These are phyloP conservation scores for Stenichneumon culpator DNA, from an alignment of 2,888 invertebrate genomes.

Conservation along the genomic window DNA sequence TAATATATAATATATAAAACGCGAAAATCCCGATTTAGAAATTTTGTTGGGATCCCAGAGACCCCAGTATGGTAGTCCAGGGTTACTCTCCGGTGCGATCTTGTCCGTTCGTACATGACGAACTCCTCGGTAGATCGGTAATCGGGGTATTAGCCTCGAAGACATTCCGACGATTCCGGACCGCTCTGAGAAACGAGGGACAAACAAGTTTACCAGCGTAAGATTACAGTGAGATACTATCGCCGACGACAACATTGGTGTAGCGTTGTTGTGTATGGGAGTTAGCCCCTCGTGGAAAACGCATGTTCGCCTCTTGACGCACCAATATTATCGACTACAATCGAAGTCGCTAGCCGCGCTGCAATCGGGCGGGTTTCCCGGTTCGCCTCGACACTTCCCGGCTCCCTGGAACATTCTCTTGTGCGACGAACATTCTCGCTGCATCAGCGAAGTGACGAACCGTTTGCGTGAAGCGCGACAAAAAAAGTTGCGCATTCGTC, in stretches of 20 bases:
- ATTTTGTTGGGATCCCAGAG: no score
- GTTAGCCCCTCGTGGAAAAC: neutral
- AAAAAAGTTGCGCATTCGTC: neutral
- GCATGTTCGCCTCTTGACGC: neutral
- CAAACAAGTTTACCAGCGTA: conserved; percentile 9
- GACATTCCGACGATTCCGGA: conserved; percentile 44
- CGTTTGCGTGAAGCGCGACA: neutral
- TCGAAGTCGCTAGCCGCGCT: neutral
- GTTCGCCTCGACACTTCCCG: neutral
- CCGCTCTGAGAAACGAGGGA: conserved; percentile 23
- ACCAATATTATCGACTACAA: conserved; percentile 45
- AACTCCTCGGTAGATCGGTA: neutral
- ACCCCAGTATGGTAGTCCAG: no score
- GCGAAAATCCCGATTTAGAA: no score
- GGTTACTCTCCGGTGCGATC: no score
- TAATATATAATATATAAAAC: no score
- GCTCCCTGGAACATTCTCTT: no score
- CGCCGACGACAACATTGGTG: neutral
- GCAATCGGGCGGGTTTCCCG: neutral
- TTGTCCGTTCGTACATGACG: no score
- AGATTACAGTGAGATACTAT: neutral
- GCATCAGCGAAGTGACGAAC: no score
- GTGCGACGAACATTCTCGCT: no score
- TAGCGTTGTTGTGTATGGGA: neutral
- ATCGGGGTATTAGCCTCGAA: neutral